Evolutionary conservation across 1,140 invertebrate species (phyloP).

Genomic region (silkworm (Bombyx mori)): ASM3026992v2 NC_085118.1:7712501-7713000

Average conservation of each 20-base stretch:
- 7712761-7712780: slow-evolving; percentile 20
- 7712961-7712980: too few species aligned
- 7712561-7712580: slow-evolving; percentile 29
- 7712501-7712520: slow-evolving; percentile 63
- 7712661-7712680: neutral
- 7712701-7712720: slow-evolving; percentile 24
- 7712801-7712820: too few species aligned
- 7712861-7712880: neutral
- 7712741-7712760: slow-evolving; percentile 39
- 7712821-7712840: too few species aligned
- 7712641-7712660: too few species aligned
- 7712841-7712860: neutral
- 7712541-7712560: slow-evolving; percentile 58
- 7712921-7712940: too few species aligned
- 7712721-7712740: slow-evolving; percentile 34
- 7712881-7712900: too few species aligned
- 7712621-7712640: too few species aligned
- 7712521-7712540: slow-evolving; percentile 57
- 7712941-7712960: too few species aligned
- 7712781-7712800: too few species aligned
- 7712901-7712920: too few species aligned
- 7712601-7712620: too few species aligned
- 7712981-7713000: too few species aligned
- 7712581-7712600: neutral
- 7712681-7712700: slow-evolving; percentile 24